Conservation (phyloP, 2,888 invertebrate genomes). For the Tortricodes alternella region DNA sequence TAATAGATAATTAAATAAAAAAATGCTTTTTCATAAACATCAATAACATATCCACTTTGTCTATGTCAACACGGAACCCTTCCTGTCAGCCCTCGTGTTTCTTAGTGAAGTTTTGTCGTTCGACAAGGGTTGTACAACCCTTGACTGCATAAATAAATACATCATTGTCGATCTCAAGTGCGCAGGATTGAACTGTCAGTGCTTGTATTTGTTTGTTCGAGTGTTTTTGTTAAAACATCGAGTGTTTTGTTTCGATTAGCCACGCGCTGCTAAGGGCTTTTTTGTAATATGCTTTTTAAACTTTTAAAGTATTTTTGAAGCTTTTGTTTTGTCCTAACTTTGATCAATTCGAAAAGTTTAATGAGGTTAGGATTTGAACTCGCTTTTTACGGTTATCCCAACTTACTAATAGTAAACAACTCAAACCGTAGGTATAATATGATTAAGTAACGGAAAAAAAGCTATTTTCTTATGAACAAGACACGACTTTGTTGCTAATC, state of each 20-base stretch:
- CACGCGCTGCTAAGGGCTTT: constrained; percentile 5
- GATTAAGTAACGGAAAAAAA: too few relatives aligned
- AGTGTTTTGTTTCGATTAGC: constrained; percentile 20
- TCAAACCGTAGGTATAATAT: neutral
- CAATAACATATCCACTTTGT: too few relatives aligned
- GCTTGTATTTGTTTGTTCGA: constrained; percentile 11
- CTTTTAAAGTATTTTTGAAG: constrained; percentile 4
- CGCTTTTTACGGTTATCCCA: too few relatives aligned
- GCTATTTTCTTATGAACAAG: too few relatives aligned
- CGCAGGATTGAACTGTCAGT: constrained; percentile 19
- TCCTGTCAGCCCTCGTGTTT: neutral
- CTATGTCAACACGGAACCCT: too few relatives aligned
- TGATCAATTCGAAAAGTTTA: too few relatives aligned
- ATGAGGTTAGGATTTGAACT: too few relatives aligned
- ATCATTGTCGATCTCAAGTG: constrained; percentile 17
- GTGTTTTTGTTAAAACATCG: constrained; percentile 3
- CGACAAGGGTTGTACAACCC: constrained; percentile 32
- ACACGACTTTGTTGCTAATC: too few relatives aligned
- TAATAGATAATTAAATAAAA: too few relatives aligned
- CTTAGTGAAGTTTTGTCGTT: too few relatives aligned
- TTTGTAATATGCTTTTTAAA: neutral
- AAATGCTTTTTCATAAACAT: too few relatives aligned
- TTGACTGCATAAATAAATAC: constrained; percentile 36
- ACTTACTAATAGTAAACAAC: neutral
- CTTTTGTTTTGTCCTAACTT: neutral